Evolutionary conservation across 2,888 invertebrate species (phyloP).

Genomic region (Heliconius charithonia): DNA sequence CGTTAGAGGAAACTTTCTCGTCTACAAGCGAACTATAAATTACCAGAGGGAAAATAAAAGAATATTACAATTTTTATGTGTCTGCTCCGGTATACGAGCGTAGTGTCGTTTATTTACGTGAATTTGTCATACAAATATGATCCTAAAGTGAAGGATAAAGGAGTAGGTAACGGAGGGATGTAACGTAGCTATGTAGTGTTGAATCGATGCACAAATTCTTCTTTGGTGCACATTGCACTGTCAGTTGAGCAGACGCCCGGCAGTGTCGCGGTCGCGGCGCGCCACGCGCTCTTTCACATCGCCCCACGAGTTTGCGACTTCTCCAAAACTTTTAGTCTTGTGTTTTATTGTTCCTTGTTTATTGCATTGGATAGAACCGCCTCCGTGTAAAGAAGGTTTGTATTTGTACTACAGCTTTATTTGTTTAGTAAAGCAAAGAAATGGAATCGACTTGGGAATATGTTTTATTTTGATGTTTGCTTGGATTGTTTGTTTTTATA

Average conservation of each 20-base stretch:
- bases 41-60: conserved; percentile 45
- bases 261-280: conserved; percentile 47
- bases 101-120: conserved; percentile 35
- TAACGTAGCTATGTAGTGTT: conserved; percentile 34
- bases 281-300: conserved; percentile 48
- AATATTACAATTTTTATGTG: conserved; percentile 52
- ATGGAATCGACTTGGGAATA: not conserved
- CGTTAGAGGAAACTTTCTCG: conserved; percentile 31
- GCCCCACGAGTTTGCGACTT: conserved; percentile 39
- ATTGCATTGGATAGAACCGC: conserved; percentile 41
- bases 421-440: not conserved
- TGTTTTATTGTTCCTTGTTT: conserved; percentile 41
- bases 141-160: conserved; percentile 37
- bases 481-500: not conserved
- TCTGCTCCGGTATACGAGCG: conserved; percentile 46
- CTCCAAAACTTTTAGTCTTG: conserved; percentile 42
- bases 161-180: conserved; percentile 33
- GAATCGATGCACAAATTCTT: conserved; percentile 47
- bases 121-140: conserved; percentile 35
- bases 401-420: conserved; percentile 30
- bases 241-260: conserved; percentile 50
- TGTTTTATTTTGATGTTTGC: not conserved
- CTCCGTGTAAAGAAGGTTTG: conserved; percentile 44
- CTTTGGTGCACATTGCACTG: conserved; percentile 45
- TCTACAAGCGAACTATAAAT: conserved; percentile 44